Percentiles rank a stretch among this genome's conserved stretches.
These are phyloP conservation scores for Aptenodytes forsteri DNA, from an alignment of 2,113 vertebrate genomes.

Conservation along the genomic window DNA sequence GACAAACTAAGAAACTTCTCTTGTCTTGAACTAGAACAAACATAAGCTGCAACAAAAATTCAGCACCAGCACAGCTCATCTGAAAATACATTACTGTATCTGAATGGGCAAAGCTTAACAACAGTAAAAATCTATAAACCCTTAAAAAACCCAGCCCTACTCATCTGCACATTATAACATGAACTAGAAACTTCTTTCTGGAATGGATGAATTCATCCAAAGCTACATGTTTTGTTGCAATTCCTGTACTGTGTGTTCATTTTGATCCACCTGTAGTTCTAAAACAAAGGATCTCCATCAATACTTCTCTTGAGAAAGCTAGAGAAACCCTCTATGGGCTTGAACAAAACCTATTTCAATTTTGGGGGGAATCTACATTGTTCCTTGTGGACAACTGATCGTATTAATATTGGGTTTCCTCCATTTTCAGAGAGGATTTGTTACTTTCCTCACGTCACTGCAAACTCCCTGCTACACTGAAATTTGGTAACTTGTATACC, in stretches of 20 bases:
- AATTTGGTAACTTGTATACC: background rate
- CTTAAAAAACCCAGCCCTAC: background rate
- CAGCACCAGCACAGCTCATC: background rate
- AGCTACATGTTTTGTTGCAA: background rate
- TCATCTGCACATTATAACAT: background rate
- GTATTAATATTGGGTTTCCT: background rate
- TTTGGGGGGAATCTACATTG: no score
- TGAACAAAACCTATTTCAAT: background rate
- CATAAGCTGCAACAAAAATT: background rate
- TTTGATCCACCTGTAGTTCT: background rate
- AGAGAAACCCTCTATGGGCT: background rate
- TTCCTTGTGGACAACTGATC: background rate
- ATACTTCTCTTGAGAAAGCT: background rate
- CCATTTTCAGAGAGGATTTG: background rate
- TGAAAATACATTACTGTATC: background rate
- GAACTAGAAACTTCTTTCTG: background rate
- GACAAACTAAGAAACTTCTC: background rate
- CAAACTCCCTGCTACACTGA: background rate
- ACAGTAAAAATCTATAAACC: accelerated
- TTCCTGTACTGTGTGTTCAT: background rate
- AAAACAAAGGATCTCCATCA: background rate
- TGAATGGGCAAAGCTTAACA: background rate
- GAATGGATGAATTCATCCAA: background rate
- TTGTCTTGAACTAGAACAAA: background rate
- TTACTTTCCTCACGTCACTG: background rate